Evolutionary conservation across 2,888 invertebrate species (phyloP).

Genomic region (Punctoribates punctum): DNA sequence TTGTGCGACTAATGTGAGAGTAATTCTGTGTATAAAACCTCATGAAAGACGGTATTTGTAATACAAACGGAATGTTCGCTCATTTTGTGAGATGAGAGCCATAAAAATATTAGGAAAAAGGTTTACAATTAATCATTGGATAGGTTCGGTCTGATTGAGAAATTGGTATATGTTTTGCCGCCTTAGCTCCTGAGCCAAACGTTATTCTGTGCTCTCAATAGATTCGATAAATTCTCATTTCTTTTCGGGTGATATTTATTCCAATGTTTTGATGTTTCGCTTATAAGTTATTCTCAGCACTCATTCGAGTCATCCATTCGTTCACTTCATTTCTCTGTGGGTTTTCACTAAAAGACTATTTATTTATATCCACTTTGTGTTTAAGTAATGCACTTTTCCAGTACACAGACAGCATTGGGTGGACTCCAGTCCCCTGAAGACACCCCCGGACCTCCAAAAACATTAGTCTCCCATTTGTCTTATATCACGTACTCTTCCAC

Average conservation of each 20-base stretch:
- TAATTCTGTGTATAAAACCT: slow-evolving; percentile 27
- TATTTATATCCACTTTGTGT: slow-evolving; percentile 17
- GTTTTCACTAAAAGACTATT: slow-evolving; percentile 3
- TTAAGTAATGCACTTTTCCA: not conserved
- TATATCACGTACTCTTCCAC: not conserved
- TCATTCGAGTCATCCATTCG: too few species aligned
- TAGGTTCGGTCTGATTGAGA: not conserved
- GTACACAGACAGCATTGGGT: not conserved
- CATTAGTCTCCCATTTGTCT: slow-evolving; percentile 19
- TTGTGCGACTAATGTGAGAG: slow-evolving; percentile 15
- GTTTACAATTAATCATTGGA: slow-evolving; percentile 8
- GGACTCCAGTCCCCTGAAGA: not conserved
- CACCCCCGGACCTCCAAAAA: not conserved
- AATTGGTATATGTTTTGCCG: not conserved
- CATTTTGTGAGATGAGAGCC: not conserved
- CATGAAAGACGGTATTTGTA: slow-evolving; percentile 28
- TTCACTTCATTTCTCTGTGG: not conserved
- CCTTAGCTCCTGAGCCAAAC: not conserved
- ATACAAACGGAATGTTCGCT: not conserved
- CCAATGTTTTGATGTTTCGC: too few species aligned
- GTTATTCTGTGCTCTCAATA: not conserved
- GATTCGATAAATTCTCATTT: too few species aligned
- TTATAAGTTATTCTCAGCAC: too few species aligned
- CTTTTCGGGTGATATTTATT: too few species aligned
- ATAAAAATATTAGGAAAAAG: not conserved